Conservation (phyloP, 2,797 vertebrate species). For the Melanogrammus aeglefinus region DNA sequence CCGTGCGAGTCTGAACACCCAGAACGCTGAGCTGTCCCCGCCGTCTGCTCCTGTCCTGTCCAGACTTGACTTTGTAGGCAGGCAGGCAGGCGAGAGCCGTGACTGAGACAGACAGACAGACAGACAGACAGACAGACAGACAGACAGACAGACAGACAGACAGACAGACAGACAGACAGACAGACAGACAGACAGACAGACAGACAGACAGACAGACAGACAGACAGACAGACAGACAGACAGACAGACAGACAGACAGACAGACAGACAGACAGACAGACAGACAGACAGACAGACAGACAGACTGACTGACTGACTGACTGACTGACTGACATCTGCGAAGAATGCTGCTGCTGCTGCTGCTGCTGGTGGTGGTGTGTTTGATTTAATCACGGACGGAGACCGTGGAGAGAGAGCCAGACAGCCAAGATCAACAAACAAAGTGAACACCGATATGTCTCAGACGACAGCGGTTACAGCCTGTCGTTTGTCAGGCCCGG, state of each 20-base stretch:
- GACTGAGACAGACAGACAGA: constrained; percentile 32
- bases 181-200: constrained; percentile 34
- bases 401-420: constrained; percentile 52
- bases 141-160: constrained; percentile 34
- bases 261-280: constrained; percentile 34
- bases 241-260: constrained; percentile 34
- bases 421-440: constrained; percentile 61
- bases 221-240: constrained; percentile 42
- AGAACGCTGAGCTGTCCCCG: constrained; percentile 18
- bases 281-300: constrained; percentile 34
- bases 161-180: constrained; percentile 34
- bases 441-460: constrained; percentile 44
- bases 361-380: constrained; percentile 43
- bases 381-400: constrained; percentile 60
- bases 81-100: constrained; percentile 38
- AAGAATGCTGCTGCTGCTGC: constrained; percentile 38
- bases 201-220: constrained; percentile 33
- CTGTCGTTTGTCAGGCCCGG: constrained; percentile 52
- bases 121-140: constrained; percentile 35
- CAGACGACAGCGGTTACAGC: constrained; percentile 26
- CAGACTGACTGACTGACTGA: constrained; percentile 33
- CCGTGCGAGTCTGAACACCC: constrained; percentile 45
- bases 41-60: constrained; percentile 50
- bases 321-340: constrained; percentile 43
- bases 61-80: constrained; percentile 58